These are phyloP conservation scores for Calidris pugnax DNA, from an alignment of 2,113 vertebrate genomes.

Conservation along the genomic window DNA sequence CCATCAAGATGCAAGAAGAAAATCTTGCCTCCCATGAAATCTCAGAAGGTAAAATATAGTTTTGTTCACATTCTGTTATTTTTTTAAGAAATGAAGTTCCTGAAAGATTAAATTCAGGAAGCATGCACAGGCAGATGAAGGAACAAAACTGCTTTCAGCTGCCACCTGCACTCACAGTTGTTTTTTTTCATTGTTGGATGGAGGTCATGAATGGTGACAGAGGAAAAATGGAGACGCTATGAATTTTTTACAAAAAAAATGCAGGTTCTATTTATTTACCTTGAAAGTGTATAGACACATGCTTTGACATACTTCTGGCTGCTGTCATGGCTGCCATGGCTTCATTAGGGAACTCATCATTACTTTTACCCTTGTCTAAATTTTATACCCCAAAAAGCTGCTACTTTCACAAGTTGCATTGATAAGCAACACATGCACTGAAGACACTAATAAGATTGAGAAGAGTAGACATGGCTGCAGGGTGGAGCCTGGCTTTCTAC, in stretches of 20 bases:
- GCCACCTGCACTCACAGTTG: slow-evolving; percentile 5
- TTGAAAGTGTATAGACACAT: neutral
- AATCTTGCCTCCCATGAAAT: neutral
- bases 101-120: slow-evolving; percentile 40
- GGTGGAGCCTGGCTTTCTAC: neutral
- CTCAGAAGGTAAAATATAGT: neutral
- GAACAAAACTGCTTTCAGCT: slow-evolving; percentile 18
- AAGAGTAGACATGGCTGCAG: neutral
- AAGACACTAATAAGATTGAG: neutral
- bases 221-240: neutral
- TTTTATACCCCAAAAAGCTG: neutral
- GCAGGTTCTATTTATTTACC: neutral
- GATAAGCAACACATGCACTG: neutral
- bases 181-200: slow-evolving; percentile 6
- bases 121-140: neutral
- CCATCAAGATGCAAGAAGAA: neutral
- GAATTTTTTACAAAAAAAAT: neutral
- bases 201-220: neutral
- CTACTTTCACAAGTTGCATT: neutral
- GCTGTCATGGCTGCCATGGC: neutral
- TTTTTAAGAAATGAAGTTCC: neutral
- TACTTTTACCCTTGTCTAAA: neutral
- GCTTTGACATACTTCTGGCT: neutral
- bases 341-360: slow-evolving; percentile 3
- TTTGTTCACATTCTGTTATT: neutral